Evolutionary conservation across 1,140 invertebrate genomes (phyloP), one percentile per base, ranked within the genome.

Genomic region (Eumaeus atala): DNA sequence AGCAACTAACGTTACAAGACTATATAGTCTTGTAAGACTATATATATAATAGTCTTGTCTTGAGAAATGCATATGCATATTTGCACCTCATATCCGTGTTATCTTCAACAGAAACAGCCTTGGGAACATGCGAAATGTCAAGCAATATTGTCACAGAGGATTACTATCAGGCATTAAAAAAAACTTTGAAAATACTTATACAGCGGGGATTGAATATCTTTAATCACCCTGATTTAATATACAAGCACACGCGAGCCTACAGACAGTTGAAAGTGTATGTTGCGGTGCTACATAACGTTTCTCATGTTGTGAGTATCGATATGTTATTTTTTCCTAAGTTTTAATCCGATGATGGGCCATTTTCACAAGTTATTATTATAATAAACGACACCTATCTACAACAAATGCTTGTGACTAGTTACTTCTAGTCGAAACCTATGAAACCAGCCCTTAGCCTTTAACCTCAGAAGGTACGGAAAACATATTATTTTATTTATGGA

Each of bases 141-240:
- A 64, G 74, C 0, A 60, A 53, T 37, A 61, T 72, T 0, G 63
- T 72, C 11, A 72, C 63, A 0, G 11, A 48, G 16, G 61, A 74
- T n/a, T 83, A 83, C 59, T 78, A 77, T 18, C 34, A 64, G 5
- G 70, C 77, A 0, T 77, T 79, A 55, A 67, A 69, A 36, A 59
- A 66, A 0, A 56, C 64, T 2, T 9, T 79, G 14, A 60, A 70
- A 17, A 62, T 77, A 34, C 12, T 83, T 0, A 33, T 73, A 3
- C 9, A 14, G 3, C 48, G 79, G 14, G 70, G 62, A 1, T 7
- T 72, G n/a, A 83, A 83, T 55, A 38, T 72, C 0, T 37, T 74
- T 0, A 7, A 70, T 8, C 69, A 83, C 14, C 50, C 61, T 1
- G 70, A 79, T 28, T 58, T 58, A 2, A 28, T 83, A 0, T 83